Base-by-base conservation (phyloP, 1,140 invertebrate species). In the Lasioglossum albipes region DNA sequence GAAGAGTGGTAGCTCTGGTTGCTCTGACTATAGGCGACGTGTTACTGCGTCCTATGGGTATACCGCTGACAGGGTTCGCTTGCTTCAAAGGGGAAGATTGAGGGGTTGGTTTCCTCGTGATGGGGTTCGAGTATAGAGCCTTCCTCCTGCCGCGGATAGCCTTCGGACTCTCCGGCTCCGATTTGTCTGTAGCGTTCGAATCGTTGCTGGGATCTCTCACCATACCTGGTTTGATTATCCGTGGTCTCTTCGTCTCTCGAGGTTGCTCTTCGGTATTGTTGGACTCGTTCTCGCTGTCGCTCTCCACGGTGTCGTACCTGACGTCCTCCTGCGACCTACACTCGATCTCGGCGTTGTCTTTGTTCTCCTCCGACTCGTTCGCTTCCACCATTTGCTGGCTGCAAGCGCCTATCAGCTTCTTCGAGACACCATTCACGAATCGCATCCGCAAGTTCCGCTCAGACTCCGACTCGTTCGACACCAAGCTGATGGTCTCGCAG, bases 141-240 rank as follows among this genome's bases (percentile, higher is more conserved):
- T 96, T 97, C 86, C 97, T 95, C 67, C 96, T 92, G 0, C 97
- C 97, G 69, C 97, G 93, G 45, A 98, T 95, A 2, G 91, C 94
- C 91, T 97, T 98, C 0, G 94, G 94, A 67, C 89, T 88, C 59
- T 92, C 92, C 7, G 86, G 85, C 5, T 93, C 91, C 0, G 89
- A 89, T 77, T 90, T 91, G 18, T 91, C 90, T 1, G 89, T 84
- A 1, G 77, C 68, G 27, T 90, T 89, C 0, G 91, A 92, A 49
- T 93, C 92, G 0, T 83, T 86, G 45, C 91, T 93, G 1, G 86
- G 45, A 66, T 93, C 92, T 18, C 91, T 86, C n/a, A 83, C 87
- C 66, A 86, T 84, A 7, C 87, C 87, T 7, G 93, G 92, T 61
- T 93, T 93, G 1, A 91, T 84, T 45, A 93, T 93, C 36, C 90